Conservation (phyloP, 2,888 invertebrate genomes). For the Myopa tessellatipennis region DNA sequence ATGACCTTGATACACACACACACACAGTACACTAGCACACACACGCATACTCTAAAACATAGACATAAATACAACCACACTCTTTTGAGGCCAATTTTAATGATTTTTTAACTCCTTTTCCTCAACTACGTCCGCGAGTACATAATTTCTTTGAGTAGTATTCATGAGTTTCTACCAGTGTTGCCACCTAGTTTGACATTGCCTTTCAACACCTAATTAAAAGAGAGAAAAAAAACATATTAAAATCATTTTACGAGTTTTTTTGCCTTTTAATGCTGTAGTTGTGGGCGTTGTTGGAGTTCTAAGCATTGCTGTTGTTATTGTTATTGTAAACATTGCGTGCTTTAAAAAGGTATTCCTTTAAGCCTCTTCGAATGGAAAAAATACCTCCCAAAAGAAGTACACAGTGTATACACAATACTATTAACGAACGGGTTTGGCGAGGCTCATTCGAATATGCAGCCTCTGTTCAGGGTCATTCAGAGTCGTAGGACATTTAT, state of each 20-base stretch:
- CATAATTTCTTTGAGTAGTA: neutral
- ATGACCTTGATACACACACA: too few relatives aligned
- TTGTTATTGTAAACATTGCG: constrained; percentile 20
- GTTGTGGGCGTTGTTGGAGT: too few relatives aligned
- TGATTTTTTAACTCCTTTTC: neutral
- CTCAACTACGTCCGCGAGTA: too few relatives aligned
- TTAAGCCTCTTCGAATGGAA: neutral
- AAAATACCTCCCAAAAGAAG: too few relatives aligned
- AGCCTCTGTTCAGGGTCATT: too few relatives aligned
- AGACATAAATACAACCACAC: neutral
- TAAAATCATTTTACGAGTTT: too few relatives aligned
- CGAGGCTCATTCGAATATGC: too few relatives aligned
- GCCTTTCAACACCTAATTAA: constrained; percentile 30
- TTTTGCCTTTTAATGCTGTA: too few relatives aligned
- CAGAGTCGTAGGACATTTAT: neutral
- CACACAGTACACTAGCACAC: neutral
- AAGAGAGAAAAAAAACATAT: too few relatives aligned
- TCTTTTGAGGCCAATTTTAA: neutral
- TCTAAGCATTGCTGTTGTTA: neutral
- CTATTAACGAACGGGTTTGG: too few relatives aligned
- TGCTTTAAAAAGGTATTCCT: neutral
- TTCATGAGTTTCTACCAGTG: too few relatives aligned
- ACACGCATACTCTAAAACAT: neutral
- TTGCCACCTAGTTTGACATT: neutral
- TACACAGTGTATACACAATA: too few relatives aligned